These are phyloP conservation scores for Sebastes vulpes DNA, from an alignment of 2,797 vertebrate genomes.

Conservation along the genomic window DNA sequence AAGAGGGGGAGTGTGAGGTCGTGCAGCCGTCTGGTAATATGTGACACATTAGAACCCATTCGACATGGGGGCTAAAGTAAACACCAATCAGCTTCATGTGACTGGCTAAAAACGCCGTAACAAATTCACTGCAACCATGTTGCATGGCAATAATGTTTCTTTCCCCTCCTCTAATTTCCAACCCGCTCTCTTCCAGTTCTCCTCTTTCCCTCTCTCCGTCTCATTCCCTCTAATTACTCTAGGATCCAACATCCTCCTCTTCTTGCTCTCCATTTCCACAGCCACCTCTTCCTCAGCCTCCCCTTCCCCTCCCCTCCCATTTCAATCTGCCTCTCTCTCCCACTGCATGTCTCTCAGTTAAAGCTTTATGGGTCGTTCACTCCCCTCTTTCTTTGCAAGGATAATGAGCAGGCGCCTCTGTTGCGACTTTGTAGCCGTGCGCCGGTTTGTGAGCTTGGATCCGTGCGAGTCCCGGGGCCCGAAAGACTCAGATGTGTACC, in stretches of 20 bases:
- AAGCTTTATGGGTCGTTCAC: conserved; percentile 79
- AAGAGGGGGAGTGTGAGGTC: conserved; percentile 55
- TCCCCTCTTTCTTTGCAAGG: conserved; percentile 65
- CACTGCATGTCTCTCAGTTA: conserved; percentile 67
- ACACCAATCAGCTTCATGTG: conserved; percentile 66
- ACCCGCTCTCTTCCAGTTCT: conserved; percentile 37
- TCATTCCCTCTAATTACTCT: conserved; percentile 73
- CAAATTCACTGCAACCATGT: conserved; percentile 37
- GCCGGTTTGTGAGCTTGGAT: conserved; percentile 74
- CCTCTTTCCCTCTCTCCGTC: conserved; percentile 40
- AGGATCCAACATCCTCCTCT: conserved; percentile 67
- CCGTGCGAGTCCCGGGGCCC: conserved; percentile 59
- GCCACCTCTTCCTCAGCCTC: conserved; percentile 42
- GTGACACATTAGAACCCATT: conserved; percentile 66
- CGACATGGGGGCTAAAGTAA: conserved; percentile 54
- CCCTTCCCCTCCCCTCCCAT: conserved; percentile 42
- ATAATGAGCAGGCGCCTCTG: conserved; percentile 78
- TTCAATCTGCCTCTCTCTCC: conserved; percentile 66
- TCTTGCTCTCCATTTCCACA: conserved; percentile 66
- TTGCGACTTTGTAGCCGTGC: conserved; percentile 78
- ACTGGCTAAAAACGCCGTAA: conserved; percentile 40
- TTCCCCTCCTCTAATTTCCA: conserved; percentile 11
- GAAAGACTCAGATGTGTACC: conserved; percentile 77
- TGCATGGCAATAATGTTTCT: conserved; percentile 23
- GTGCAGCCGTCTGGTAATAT: conserved; percentile 60